Percentiles rank a stretch among this genome's conserved stretches.
These are phyloP conservation scores for Neosalanx taihuensis DNA, from an alignment of 2,797 vertebrate genomes.

Conservation along the genomic window DNA sequence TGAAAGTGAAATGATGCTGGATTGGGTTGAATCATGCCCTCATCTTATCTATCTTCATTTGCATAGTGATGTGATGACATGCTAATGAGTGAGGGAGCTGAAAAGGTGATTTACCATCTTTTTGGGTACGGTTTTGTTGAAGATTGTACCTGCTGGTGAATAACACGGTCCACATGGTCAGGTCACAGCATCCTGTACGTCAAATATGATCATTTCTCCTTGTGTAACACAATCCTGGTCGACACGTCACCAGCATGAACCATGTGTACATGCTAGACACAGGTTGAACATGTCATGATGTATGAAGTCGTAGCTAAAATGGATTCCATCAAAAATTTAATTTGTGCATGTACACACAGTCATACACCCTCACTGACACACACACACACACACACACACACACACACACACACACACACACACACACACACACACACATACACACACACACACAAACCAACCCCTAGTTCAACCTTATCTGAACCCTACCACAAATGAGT, in stretches of 20 bases:
- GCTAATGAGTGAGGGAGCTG: conserved; percentile 11
- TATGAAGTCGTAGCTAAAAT: not conserved
- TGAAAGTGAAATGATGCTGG: conserved; percentile 39
- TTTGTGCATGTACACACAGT: not conserved
- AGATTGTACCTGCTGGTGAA: too few species aligned
- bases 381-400: too few species aligned
- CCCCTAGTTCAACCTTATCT: conserved; percentile 11
- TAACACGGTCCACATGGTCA: too few species aligned
- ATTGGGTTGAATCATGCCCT: conserved; percentile 29
- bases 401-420: too few species aligned
- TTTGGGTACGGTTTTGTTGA: not conserved
- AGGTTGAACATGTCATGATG: not conserved
- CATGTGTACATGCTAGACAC: too few species aligned
- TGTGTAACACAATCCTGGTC: too few species aligned
- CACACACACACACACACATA: conserved; percentile 24
- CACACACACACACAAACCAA: conserved; percentile 6
- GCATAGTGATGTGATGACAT: conserved; percentile 25
- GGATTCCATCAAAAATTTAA: not conserved
- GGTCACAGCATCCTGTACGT: too few species aligned
- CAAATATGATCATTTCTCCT: too few species aligned
- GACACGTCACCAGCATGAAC: too few species aligned
- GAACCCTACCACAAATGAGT: conserved; percentile 14
- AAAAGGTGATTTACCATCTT: conserved; percentile 17
- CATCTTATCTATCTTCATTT: conserved; percentile 18
- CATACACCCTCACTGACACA: too few species aligned